Conservation (phyloP, 2,113 vertebrate genomes). For the Plecturocebus donacophilus region DNA sequence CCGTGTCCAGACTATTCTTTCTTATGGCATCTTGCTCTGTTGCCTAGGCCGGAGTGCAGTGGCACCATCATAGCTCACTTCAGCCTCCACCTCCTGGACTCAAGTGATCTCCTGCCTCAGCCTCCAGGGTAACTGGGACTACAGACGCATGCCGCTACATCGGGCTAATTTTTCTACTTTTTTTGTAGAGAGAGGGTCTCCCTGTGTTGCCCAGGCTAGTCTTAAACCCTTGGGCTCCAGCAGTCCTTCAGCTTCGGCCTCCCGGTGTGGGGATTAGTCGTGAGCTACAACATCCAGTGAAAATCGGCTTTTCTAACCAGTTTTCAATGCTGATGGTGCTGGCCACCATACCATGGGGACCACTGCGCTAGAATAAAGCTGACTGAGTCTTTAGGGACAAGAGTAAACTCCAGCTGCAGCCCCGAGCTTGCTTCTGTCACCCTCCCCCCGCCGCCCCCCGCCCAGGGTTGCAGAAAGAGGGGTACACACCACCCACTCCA, state of each 20-base stretch:
- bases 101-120: no score
- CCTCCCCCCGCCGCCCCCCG: fast-evolving
- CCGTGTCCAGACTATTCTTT: no score
- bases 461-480: not conserved
- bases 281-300: not conserved
- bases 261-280: no score
- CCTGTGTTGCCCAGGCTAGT: not conserved
- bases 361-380: not conserved
- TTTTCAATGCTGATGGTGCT: not conserved
- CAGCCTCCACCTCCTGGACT: no score
- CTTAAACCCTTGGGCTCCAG: not conserved
- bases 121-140: no score
- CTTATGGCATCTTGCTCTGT: no score
- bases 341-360: no score
- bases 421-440: not conserved
- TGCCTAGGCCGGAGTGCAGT: no score
- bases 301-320: not conserved
- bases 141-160: no score
- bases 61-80: no score
- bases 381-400: not conserved
- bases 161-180: not conserved
- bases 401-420: not conserved
- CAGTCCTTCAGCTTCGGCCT: not conserved
- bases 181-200: not conserved
- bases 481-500: not conserved